Conservation (phyloP, 2,113 vertebrate genomes). For the Suncus etruscus region DNA sequence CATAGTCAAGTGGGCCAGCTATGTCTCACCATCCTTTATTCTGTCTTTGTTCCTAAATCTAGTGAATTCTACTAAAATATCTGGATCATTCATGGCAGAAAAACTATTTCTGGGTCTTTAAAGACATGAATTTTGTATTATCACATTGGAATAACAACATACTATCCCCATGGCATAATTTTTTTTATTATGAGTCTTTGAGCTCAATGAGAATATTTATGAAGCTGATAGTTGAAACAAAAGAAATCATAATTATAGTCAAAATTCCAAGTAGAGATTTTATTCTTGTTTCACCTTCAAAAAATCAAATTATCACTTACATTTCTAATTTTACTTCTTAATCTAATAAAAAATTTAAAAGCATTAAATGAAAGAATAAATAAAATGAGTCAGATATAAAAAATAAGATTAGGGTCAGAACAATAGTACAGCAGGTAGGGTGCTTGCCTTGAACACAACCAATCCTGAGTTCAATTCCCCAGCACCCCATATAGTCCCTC, state of each 20-base stretch:
- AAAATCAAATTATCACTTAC: background rate
- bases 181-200: conserved; percentile 49
- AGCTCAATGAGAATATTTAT: conserved; percentile 60
- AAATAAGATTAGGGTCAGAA: conserved; percentile 35
- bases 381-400: conserved; percentile 55
- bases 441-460: too few relatives aligned
- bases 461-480: too few relatives aligned
- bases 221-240: conserved; percentile 54
- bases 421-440: too few relatives aligned
- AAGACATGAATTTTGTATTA: background rate
- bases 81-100: conserved; percentile 28
- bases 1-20: background rate
- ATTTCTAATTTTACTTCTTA: conserved; percentile 58
- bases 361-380: conserved; percentile 69
- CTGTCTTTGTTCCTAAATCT: conserved; percentile 46
- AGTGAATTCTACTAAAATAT: conserved; percentile 43
- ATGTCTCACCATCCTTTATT: background rate
- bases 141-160: conserved; percentile 33
- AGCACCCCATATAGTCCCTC: too few relatives aligned
- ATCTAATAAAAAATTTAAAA: conserved; percentile 33
- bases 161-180: background rate
- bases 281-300: background rate
- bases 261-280: conserved; percentile 41
- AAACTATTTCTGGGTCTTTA: conserved; percentile 49
- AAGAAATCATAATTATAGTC: conserved; percentile 27